Evolutionary conservation across 2,113 vertebrate species (phyloP), one percentile per base, ranked within the genome.

Genomic region (Neofelis nebulosa): DNA sequence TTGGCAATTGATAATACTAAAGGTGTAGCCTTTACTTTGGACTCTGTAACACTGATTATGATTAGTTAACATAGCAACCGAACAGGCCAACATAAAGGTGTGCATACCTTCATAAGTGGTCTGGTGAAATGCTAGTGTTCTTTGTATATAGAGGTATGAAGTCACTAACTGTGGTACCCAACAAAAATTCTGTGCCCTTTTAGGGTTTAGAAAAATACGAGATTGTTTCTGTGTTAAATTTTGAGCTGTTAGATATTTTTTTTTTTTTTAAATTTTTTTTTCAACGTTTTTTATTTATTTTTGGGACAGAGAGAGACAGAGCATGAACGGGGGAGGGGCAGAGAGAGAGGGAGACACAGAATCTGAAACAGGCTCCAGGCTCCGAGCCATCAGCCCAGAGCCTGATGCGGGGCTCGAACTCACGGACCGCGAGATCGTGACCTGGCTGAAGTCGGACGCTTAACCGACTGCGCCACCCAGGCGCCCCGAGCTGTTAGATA

Each of bases 211-310:
- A 55, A 85, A 95, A 80, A 36, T 36, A 36, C 31, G 4, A 86
- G 29, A 90, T 73, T 79, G 23, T 85, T 90, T 90, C 71, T 91
- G 11, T 80, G 55, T 31, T 94, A 25, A 94, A 73, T 86, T 94
- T 96, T 91, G 81, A 94, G 55, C 65, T 7, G 21, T 82, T 18
- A 57, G 5, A 48, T 90, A 90, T 73, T 73, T 91, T 91, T n/a
- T n/a, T n/a, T n/a, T n/a, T n/a, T n/a, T n/a, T n/a, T n/a, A n/a
- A n/a, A n/a, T n/a, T n/a, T n/a, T n/a, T n/a, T n/a, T n/a, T n/a
- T n/a, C n/a, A n/a, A n/a, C n/a, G n/a, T n/a, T n/a, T n/a, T n/a
- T n/a, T n/a, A n/a, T n/a, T n/a, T n/a, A n/a, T n/a, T n/a, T n/a
- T n/a, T n/a, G n/a, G n/a, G n/a, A n/a, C n/a, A n/a, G n/a, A n/a